Base-by-base conservation (phyloP, 2,113 vertebrate genomes). In the Grantiella picta region DNA sequence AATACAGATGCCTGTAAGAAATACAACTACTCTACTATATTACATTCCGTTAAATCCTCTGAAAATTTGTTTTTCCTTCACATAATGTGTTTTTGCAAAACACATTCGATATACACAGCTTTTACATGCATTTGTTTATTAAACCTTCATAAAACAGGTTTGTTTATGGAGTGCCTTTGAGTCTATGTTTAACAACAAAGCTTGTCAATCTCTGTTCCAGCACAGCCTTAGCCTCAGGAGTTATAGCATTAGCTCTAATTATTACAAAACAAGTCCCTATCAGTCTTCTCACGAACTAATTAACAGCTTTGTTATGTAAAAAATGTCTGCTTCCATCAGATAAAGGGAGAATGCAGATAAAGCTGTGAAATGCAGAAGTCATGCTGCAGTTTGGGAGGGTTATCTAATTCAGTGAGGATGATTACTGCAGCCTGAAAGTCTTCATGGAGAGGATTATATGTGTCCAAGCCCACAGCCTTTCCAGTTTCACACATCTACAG, bases 251-350 rank as follows among this genome's bases (percentile, higher is more conserved):
- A 92, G 27, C 40, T 94, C 60, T 84, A 54, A 77, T 97, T 89
- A 70, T 95, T 77, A 91, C 75, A 84, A 94, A 96, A 96, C 64
- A 95, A 78, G 68, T 77, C 71, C n/a, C 45, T 57, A 36, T 96
- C 92, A 96, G 86, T 89, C 94, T 86, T 91, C 31, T 38, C 28
- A 86, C 68, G 63, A 57, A 61, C 56, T 87, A 82, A 91, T 92
- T 94, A 94, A 66, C 57, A 82, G 56, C 82, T 91, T 82, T 97
- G 65, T 81, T 89, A 97, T 90, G 89, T 52, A 96, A 89, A 86
- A 96, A 82, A 91, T 60, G 65, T 71, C 64, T 90, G 29, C 21
- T 88, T 82, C 82, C 22, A 96, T 93, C 95, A 96, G 92, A 95
- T 92, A 80, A 52, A 86, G 21, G 45, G 45, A 66, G 82, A 96